phyloP scores from a whole-genome alignment of 1,140 invertebrate genomes.

The Diachasma alloeum region DNA sequence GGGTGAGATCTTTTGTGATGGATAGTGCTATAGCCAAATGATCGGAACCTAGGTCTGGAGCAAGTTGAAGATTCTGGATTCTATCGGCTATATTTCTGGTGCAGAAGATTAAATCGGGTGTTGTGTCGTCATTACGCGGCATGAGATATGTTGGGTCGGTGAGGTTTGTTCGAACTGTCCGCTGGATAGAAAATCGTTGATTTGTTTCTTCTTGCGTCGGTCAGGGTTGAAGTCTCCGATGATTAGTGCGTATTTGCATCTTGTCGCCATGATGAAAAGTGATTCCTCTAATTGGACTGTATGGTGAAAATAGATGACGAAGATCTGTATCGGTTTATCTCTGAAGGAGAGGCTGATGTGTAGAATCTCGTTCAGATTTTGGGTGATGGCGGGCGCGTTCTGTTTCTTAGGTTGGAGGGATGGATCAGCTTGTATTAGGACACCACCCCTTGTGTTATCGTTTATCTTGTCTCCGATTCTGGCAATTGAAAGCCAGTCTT shows the following conservation, averaged over 20 bases:
- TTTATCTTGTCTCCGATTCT: too few relatives aligned
- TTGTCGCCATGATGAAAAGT: not conserved
- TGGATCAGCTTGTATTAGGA: too few relatives aligned
- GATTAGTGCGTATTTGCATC: not conserved
- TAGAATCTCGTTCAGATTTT: too few relatives aligned
- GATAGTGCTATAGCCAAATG: not conserved
- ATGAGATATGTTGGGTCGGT: not conserved
- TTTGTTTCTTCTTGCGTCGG: not conserved
- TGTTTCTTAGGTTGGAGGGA: too few relatives aligned
- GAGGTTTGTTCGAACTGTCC: not conserved
- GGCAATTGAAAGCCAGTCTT: too few relatives aligned
- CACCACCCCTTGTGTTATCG: too few relatives aligned
- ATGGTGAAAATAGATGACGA: not conserved
- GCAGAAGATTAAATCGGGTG: not conserved
- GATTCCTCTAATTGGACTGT: not conserved
- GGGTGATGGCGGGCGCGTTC: too few relatives aligned
- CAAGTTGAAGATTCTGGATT: not conserved
- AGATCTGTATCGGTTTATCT: not conserved
- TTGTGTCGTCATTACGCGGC: not conserved
- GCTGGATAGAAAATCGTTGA: not conserved
- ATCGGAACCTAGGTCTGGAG: not conserved
- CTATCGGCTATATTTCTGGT: not conserved
- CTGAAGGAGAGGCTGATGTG: not conserved
- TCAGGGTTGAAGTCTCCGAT: not conserved
- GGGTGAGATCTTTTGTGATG: too few relatives aligned